These are phyloP conservation scores for Pelecanus crispus DNA, from an alignment of 2,113 vertebrate genomes.

Conservation along the genomic window DNA sequence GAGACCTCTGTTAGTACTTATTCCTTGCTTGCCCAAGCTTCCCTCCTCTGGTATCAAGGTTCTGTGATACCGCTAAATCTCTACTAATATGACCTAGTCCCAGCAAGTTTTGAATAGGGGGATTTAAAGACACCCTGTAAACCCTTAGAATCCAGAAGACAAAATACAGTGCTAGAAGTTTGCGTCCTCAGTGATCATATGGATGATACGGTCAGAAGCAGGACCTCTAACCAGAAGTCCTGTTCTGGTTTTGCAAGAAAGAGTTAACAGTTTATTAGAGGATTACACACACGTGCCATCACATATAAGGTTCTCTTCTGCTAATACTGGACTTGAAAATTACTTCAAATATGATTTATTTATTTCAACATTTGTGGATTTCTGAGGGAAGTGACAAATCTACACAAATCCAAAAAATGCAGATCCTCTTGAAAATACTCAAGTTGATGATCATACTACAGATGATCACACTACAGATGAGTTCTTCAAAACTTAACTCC, in stretches of 20 bases:
- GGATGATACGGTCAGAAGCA: background rate
- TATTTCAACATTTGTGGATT: background rate
- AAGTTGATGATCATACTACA: background rate
- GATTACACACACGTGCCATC: background rate
- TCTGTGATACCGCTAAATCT: background rate
- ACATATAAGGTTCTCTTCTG: background rate
- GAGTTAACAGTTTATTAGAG: background rate
- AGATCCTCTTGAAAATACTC: background rate
- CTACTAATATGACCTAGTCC: too few relatives aligned
- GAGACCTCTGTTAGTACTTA: background rate
- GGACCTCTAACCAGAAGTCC: background rate
- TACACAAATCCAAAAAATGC: background rate
- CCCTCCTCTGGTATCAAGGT: background rate
- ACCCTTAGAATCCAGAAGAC: background rate
- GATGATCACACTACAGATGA: background rate
- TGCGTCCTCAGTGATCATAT: background rate
- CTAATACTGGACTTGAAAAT: background rate
- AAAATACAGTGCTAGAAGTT: background rate
- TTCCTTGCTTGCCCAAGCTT: background rate
- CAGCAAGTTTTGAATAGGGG: background rate
- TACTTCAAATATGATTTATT: background rate
- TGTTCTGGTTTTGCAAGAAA: background rate
- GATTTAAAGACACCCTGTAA: background rate
- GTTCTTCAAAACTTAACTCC: background rate
- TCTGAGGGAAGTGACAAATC: background rate